These are phyloP conservation scores for Pipa parva DNA, from an alignment of 2,113 vertebrate genomes.

Conservation along the genomic window DNA sequence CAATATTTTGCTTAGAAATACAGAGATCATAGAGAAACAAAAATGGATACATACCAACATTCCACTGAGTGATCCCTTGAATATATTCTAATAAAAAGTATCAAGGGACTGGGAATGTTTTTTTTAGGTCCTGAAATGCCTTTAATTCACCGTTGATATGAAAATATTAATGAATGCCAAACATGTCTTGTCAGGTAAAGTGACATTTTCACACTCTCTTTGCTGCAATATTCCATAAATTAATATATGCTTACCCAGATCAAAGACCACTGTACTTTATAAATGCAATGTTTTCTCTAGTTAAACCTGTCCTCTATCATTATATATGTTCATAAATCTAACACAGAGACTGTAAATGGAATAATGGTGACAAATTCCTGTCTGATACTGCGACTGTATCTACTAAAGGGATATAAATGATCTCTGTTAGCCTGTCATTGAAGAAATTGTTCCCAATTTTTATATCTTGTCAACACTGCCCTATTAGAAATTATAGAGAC, in stretches of 20 bases:
- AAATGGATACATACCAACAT: background rate
- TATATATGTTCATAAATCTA: constrained; percentile 18
- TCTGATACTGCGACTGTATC: constrained; percentile 5
- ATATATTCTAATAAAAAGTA: background rate
- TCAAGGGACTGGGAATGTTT: background rate
- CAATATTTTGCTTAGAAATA: no score
- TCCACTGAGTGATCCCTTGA: background rate
- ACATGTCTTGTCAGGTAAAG: background rate
- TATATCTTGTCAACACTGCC: constrained; percentile 35
- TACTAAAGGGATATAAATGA: constrained; percentile 40
- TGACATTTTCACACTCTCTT: constrained; percentile 11
- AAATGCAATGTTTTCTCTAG: constrained; percentile 1
- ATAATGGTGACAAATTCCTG: constrained; percentile 33
- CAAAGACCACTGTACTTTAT: constrained; percentile 19
- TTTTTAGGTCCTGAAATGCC: background rate
- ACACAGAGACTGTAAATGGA: constrained; percentile 3
- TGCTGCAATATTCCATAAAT: constrained; percentile 1
- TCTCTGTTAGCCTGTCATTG: constrained; percentile 13
- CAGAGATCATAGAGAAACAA: background rate
- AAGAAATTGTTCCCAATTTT: constrained; percentile 36
- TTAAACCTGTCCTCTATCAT: constrained; percentile 4
- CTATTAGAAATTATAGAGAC: constrained; percentile 30
- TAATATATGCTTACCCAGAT: constrained; percentile 16
- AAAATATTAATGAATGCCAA: background rate
- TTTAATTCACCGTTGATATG: background rate